Evolutionary conservation across 2,113 vertebrate genomes (phyloP).

Genomic region (Eretmochelys imbricata): DNA sequence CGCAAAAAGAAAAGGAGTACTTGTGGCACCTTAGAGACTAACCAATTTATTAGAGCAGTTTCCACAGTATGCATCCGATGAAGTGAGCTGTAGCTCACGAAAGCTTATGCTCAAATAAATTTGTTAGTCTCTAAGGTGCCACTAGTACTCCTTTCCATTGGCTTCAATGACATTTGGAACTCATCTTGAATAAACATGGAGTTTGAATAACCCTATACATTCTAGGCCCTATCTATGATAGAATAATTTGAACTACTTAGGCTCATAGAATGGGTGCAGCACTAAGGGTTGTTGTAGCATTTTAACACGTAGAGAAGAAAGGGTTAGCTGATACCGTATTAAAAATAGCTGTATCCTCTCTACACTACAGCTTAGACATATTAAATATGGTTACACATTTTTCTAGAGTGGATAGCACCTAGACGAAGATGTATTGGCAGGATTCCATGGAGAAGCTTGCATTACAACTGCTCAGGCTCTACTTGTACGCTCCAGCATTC

Average conservation of each 20-base stretch:
- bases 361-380: not conserved
- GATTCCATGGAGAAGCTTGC: not conserved
- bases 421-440: not conserved
- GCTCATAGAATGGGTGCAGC: not conserved
- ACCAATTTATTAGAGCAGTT: too few species aligned
- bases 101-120: too few species aligned
- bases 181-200: accelerated
- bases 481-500: not conserved
- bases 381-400: not conserved
- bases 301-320: not conserved
- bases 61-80: too few species aligned
- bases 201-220: accelerated
- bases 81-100: too few species aligned
- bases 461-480: not conserved
- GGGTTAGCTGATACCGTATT: not conserved
- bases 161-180: not conserved
- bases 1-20: too few species aligned
- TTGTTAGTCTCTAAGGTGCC: too few species aligned
- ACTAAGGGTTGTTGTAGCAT: accelerated
- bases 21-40: too few species aligned
- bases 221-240: not conserved
- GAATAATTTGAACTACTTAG: accelerated
- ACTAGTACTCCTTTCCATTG: too few species aligned
- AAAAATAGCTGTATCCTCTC: not conserved
- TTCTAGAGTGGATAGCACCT: not conserved